A percentile compares a stretch with the other conserved stretches of the same genome.
Conservation (phyloP, 2,797 vertebrate species). For the Cephalopachus bancanus region DNA sequence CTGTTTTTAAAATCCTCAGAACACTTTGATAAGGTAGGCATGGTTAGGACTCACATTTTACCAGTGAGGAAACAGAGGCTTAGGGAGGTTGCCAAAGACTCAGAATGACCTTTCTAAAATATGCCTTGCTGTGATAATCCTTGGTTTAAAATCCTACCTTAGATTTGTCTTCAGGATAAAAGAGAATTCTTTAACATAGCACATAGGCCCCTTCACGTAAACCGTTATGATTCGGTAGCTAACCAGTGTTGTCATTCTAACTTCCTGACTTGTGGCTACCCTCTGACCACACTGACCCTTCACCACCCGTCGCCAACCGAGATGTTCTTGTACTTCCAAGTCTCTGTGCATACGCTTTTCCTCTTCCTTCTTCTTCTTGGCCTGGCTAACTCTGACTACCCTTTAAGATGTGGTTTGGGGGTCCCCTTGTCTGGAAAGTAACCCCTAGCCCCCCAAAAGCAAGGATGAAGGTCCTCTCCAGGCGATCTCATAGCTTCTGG, state of each 20-base stretch:
- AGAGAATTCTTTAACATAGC: neutral
- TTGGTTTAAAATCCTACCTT: neutral
- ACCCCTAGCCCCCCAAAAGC: neutral
- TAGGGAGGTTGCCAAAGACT: neutral
- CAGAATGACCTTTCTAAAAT: conserved; percentile 14
- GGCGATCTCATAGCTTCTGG: neutral
- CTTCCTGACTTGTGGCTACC: neutral
- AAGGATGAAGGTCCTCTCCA: neutral
- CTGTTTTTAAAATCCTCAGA: conserved; percentile 20
- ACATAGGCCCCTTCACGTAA: neutral
- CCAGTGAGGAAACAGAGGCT: neutral
- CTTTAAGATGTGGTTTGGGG: neutral
- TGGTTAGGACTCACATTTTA: neutral
- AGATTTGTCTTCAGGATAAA: neutral
- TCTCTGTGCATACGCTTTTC: neutral
- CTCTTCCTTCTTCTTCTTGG: neutral
- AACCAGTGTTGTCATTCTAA: neutral
- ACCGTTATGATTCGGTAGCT: neutral
- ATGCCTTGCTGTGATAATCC: neutral
- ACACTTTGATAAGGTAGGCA: neutral
- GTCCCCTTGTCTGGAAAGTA: neutral
- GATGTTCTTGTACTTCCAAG: neutral
- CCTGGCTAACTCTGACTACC: neutral
- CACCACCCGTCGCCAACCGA: rapidly evolving
- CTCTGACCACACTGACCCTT: neutral